Conservation (phyloP, 2,797 vertebrate species). For the Clarias pachynema region DNA sequence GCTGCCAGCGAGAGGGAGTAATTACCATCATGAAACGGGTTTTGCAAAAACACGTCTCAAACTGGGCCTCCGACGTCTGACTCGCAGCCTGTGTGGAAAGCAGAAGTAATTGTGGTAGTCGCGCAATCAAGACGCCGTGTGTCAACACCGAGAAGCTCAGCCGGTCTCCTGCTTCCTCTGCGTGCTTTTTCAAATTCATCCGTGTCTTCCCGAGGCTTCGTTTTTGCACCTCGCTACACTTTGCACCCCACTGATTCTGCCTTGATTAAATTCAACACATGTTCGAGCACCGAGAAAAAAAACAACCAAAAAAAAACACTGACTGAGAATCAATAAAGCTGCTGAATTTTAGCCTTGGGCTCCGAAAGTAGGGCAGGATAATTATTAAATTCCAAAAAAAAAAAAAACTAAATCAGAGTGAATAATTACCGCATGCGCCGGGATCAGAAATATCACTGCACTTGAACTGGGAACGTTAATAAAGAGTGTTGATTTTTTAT, state of each 20-base stretch:
- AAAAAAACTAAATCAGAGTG: constrained; percentile 39
- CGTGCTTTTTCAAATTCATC: constrained; percentile 25
- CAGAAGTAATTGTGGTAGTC: constrained; percentile 41
- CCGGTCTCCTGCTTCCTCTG: constrained; percentile 20
- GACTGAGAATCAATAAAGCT: constrained; percentile 57
- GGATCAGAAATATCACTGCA: constrained; percentile 21
- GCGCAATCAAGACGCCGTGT: constrained; percentile 42
- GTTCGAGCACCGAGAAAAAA: constrained; percentile 32
- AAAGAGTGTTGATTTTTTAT: background rate
- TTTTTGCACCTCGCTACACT: constrained; percentile 51
- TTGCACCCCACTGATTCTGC: constrained; percentile 50
- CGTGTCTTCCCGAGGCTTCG: constrained; percentile 43
- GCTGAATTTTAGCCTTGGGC: constrained; percentile 47
- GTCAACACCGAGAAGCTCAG: constrained; percentile 34
- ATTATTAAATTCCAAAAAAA: constrained; percentile 37
- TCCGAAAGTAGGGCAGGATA: constrained; percentile 34
- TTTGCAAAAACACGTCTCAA: constrained; percentile 43
- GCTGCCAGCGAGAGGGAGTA: constrained; percentile 38
- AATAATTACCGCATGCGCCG: constrained; percentile 18
- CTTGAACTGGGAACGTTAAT: background rate
- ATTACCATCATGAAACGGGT: constrained; percentile 37
- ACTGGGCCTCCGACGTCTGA: constrained; percentile 50
- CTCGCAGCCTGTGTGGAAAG: constrained; percentile 41
- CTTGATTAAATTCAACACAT: constrained; percentile 61
- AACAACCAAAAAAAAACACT: background rate